Evolutionary conservation across 1,140 invertebrate species (phyloP).

Genomic region (Drosophila fuyamai): DNA sequence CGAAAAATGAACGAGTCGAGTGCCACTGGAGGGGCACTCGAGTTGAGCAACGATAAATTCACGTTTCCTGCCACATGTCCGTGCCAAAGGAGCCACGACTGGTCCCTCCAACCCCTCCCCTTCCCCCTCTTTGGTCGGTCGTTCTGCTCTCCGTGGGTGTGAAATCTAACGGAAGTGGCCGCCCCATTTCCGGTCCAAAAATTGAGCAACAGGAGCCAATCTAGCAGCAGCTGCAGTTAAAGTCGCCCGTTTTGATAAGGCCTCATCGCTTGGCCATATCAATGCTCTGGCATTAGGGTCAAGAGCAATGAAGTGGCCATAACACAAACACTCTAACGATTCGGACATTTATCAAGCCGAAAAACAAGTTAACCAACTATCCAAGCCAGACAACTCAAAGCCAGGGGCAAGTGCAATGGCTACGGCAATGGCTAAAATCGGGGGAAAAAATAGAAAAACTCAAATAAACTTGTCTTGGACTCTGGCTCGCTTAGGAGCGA

Average conservation of each 20-base stretch:
- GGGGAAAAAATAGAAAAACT: slow-evolving; percentile 38
- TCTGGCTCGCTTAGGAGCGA: slow-evolving; percentile 60
- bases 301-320: slow-evolving; percentile 63
- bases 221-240: slow-evolving; percentile 30
- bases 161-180: slow-evolving; percentile 73
- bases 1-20: slow-evolving; percentile 45
- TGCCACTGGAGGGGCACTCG: slow-evolving; percentile 50
- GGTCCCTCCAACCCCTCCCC: not conserved
- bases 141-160: slow-evolving; percentile 46
- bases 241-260: slow-evolving; percentile 31
- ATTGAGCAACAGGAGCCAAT: slow-evolving; percentile 30
- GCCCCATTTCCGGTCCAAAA: slow-evolving; percentile 64
- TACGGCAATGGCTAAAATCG: slow-evolving; percentile 41
- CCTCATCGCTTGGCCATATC: slow-evolving; percentile 32
- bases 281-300: slow-evolving; percentile 66
- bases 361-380: slow-evolving; percentile 57
- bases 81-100: slow-evolving; percentile 56
- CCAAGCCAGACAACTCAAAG: slow-evolving; percentile 70
- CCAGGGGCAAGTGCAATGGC: slow-evolving; percentile 78
- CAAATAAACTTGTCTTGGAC: slow-evolving; percentile 72
- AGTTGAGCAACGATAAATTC: slow-evolving; percentile 75
- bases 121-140: not conserved
- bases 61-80: slow-evolving; percentile 75
- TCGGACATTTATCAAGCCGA: slow-evolving; percentile 69
- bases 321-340: slow-evolving; percentile 30